phyloP scores from a whole-genome alignment of 2,113 vertebrate genomes.

The Abramis brama region DNA sequence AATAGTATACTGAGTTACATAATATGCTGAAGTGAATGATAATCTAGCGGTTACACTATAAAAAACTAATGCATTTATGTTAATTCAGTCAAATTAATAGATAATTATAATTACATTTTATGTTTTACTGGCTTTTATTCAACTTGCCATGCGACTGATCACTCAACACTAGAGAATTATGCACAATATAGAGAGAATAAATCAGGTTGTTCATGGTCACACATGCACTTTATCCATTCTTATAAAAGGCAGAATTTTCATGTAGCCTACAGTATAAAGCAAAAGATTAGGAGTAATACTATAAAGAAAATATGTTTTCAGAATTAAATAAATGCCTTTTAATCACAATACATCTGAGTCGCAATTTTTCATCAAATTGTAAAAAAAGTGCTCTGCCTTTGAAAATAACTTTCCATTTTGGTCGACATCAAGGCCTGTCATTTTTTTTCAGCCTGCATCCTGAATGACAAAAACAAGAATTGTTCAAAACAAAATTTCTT shows the following conservation, averaged over 20 bases:
- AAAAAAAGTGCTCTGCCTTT: not conserved
- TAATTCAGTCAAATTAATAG: not conserved
- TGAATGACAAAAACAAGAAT: not conserved
- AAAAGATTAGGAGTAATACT: not conserved
- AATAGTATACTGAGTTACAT: not conserved
- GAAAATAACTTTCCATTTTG: not conserved
- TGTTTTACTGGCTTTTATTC: not conserved
- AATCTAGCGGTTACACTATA: not conserved
- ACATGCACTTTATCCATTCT: not conserved
- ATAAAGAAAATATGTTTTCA: not conserved
- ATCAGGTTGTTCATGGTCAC: not conserved
- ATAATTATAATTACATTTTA: not conserved
- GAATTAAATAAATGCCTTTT: not conserved
- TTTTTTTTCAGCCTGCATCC: not conserved
- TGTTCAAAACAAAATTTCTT: not conserved
- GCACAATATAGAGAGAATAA: not conserved
- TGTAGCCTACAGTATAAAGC: not conserved
- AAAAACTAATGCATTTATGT: not conserved
- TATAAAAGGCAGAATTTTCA: not conserved
- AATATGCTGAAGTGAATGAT: not conserved
- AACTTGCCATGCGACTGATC: not conserved
- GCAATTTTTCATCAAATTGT: not conserved
- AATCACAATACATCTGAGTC: not conserved
- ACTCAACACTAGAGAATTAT: not conserved
- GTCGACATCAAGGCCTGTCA: not conserved